Base-by-base conservation (phyloP, 2,113 vertebrate species). In the Mus spicilegus region DNA sequence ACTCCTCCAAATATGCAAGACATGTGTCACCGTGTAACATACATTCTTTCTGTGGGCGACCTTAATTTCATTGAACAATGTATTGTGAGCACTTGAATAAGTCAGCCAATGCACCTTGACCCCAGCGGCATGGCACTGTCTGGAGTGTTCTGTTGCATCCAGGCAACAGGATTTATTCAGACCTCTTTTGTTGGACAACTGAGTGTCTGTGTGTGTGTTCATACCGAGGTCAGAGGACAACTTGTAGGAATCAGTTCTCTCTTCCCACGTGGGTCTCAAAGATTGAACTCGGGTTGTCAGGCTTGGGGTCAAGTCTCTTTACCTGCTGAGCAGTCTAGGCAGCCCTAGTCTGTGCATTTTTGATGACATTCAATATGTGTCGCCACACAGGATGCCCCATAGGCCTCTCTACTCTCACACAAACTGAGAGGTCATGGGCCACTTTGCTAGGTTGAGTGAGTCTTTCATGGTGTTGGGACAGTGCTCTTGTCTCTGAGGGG, bases 71-170 rank as follows among this genome's bases (percentile, higher is more conserved):
- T 46, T 6, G 39, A 2, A 0, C 54, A 7, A 0, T 39, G 26
- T 8, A 2, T 11, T 1, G 0, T 0, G 14, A 16, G 17, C 42
- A 12, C 28, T 10, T 0, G 0, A 6, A 33, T 2, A 0, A 3
- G 75, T 28, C 42, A 3, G 0, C 7, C 36, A 42, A 10, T 0
- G 4, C 0, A 0, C 49, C 0, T 69, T 73, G 6, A 0, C 13
- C n/a, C 0, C 1, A 0, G 1, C 0, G 0, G 0, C 1, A 3
- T 13, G 11, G 24, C 13, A 3, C 24, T 4, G 5, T 9, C 16
- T 8, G 12, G 7, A 0, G 9, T 0, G 36, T n/a, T 42, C 63
- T 0, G 0, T 3, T 0, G 51, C 20, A 5, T 0, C 0, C 19
- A 1, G 0, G 3, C 4, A 0, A 9, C 0, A 3, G 39, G 2